phyloP scores from a whole-genome alignment of 37 sponge, comb jelly and placozoan genomes.

The Aplysina aerophoba region DNA sequence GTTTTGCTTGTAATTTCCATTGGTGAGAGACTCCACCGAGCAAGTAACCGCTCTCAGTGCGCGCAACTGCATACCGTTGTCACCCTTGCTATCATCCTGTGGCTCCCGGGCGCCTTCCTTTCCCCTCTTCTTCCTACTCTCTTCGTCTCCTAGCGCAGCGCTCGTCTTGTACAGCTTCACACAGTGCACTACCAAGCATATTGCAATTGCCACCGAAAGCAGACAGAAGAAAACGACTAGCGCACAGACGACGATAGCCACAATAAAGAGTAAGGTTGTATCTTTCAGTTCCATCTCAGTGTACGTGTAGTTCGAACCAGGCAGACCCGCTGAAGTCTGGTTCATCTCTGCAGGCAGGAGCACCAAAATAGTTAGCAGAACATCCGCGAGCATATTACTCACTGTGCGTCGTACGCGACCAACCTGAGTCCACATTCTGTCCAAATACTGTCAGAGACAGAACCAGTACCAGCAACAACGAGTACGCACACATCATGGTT shows the following conservation, averaged over 20 bases:
- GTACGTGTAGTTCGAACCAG: too few species aligned
- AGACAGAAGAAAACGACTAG: slow-evolving; percentile 12
- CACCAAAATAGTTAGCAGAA: too few species aligned
- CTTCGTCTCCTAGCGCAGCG: not conserved
- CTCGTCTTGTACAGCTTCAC: not conserved
- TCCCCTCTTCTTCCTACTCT: not conserved
- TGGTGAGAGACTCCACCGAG: slow-evolving; percentile 20
- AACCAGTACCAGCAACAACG: too few species aligned
- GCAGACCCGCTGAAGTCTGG: too few species aligned
- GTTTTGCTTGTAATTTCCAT: slow-evolving; percentile 20
- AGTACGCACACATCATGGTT: too few species aligned
- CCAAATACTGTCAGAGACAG: too few species aligned
- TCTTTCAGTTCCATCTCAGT: too few species aligned
- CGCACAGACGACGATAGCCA: not conserved
- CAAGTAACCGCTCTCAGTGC: not conserved
- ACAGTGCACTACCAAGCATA: not conserved
- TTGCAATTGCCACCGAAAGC: not conserved
- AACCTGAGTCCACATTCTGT: too few species aligned
- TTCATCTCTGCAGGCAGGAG: too few species aligned
- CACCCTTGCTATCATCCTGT: not conserved
- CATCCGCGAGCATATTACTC: too few species aligned
- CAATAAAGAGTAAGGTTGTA: not conserved
- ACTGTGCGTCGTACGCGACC: too few species aligned
- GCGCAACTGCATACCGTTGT: not conserved
- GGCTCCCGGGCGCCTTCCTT: not conserved